phyloP scores from a whole-genome alignment of 2,113 vertebrate species.

The Lophura nycthemera region DNA sequence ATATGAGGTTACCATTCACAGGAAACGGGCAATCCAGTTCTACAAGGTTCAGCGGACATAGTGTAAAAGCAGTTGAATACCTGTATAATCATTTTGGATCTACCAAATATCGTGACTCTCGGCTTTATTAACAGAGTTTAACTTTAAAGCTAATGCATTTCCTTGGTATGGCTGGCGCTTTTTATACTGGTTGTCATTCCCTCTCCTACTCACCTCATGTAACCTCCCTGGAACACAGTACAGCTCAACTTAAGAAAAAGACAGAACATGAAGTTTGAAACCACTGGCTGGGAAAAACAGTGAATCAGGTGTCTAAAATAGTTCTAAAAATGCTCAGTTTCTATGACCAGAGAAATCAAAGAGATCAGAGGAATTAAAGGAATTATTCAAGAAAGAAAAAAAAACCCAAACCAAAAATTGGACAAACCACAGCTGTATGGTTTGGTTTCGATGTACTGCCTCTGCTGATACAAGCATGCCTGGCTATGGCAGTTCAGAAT shows the following conservation, averaged over 20 bases:
- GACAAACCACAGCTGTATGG: neutral
- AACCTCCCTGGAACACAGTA: neutral
- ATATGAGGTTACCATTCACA: neutral
- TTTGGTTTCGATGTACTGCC: neutral
- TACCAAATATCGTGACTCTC: neutral
- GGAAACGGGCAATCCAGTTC: neutral
- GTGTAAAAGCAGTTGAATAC: neutral
- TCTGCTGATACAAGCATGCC: neutral
- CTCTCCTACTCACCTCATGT: neutral
- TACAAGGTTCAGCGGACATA: rapidly evolving
- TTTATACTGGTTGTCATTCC: neutral
- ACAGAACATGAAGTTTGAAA: neutral
- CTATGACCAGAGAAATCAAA: neutral
- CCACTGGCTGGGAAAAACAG: neutral
- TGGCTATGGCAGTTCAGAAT: neutral
- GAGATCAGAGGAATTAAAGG: neutral
- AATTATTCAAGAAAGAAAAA: neutral
- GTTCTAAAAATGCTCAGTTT: neutral
- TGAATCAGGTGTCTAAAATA: neutral
- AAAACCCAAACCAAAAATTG: neutral
- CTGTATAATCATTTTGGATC: no score
- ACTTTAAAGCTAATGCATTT: neutral
- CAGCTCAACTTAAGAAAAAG: neutral
- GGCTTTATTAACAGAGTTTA: neutral
- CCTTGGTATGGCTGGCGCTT: neutral